Evolutionary conservation across 2,888 invertebrate genomes (phyloP).

Genomic region (Teinopalpus imperialis): DNA sequence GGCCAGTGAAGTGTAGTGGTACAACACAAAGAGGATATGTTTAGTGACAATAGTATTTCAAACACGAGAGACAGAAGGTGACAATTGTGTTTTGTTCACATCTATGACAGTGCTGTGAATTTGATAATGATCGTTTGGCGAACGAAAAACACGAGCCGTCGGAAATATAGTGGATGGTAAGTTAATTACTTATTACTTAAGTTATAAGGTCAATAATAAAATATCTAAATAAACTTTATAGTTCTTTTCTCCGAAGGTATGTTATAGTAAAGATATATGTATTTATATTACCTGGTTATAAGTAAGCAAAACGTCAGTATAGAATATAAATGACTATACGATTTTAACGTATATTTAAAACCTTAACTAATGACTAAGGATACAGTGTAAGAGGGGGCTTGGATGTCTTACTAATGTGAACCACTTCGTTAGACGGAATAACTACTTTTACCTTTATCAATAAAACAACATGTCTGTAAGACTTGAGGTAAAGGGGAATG

Average conservation of each 20-base stretch:
- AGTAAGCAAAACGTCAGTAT: too few relatives aligned
- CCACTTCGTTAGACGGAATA: neutral
- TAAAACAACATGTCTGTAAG: too few relatives aligned
- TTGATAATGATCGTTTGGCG: constrained; percentile 61
- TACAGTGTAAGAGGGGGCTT: neutral
- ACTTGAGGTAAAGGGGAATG: too few relatives aligned
- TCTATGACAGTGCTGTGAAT: constrained; percentile 57
- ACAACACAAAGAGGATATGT: constrained; percentile 54
- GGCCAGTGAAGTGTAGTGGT: constrained; percentile 37
- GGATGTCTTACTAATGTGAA: neutral
- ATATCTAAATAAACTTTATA: too few relatives aligned
- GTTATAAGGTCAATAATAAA: too few relatives aligned
- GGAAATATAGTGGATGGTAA: constrained; percentile 71
- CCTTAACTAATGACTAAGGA: neutral
- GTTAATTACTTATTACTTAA: constrained; percentile 29
- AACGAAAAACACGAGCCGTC: constrained; percentile 69
- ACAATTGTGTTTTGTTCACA: constrained; percentile 54
- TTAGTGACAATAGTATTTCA: constrained; percentile 44
- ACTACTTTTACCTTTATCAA: too few relatives aligned
- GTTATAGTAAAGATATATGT: too few relatives aligned
- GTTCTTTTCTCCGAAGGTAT: too few relatives aligned
- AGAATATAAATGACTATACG: too few relatives aligned
- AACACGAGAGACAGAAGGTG: constrained; percentile 57
- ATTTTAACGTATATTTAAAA: neutral
- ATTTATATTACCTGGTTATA: too few relatives aligned